Evolutionary conservation across 2,888 invertebrate species (phyloP).

Genomic region (Epistrophe eligans): DNA sequence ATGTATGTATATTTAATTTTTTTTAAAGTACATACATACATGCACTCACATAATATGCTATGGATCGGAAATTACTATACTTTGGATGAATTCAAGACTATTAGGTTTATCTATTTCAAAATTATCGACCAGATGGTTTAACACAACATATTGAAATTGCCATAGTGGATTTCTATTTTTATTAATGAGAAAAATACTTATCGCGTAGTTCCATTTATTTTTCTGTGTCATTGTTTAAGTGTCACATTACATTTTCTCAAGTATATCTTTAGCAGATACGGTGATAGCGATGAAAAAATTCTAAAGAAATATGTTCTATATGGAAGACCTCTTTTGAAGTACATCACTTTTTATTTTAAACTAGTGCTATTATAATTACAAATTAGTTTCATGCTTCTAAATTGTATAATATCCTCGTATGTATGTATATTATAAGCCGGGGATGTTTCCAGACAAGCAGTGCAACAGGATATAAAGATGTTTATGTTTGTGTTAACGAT

Average conservation of each 20-base stretch:
- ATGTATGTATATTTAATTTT: no score
- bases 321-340: slow-evolving; percentile 15
- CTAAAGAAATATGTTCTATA: neutral
- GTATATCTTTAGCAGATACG: slow-evolving; percentile 36
- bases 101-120: neutral
- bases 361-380: neutral
- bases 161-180: slow-evolving; percentile 35
- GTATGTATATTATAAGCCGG: neutral
- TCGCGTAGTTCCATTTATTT: slow-evolving; percentile 53
- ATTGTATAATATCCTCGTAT: no score
- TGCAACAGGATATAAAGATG: slow-evolving; percentile 77
- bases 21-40: no score
- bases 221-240: slow-evolving; percentile 64
- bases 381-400: neutral
- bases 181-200: slow-evolving; percentile 59
- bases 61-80: neutral
- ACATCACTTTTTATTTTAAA: slow-evolving; percentile 33
- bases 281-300: slow-evolving; percentile 42
- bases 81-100: neutral
- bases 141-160: neutral
- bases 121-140: slow-evolving; percentile 57
- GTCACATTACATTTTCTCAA: slow-evolving; percentile 57
- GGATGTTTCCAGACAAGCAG: neutral
- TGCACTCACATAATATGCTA: neutral
- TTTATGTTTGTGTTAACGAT: neutral